phyloP scores from a whole-genome alignment of 2,113 vertebrate genomes.

The Pluvianellus socialis region DNA sequence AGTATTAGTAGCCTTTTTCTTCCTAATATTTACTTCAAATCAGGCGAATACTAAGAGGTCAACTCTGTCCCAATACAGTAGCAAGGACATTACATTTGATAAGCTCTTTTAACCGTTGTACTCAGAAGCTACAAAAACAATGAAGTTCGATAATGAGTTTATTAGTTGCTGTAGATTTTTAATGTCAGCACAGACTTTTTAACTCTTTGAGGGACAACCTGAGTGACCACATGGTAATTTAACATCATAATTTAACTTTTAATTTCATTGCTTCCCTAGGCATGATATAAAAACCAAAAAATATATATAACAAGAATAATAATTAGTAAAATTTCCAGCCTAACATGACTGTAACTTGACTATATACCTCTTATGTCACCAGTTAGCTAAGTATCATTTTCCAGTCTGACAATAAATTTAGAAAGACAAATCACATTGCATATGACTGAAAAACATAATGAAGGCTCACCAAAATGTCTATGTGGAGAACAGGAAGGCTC shows the following conservation, averaged over 20 bases:
- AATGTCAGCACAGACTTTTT: not conserved
- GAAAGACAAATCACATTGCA: not conserved
- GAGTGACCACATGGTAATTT: not conserved
- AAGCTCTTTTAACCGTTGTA: not conserved
- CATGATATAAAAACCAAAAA: not conserved
- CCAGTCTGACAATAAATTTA: not conserved
- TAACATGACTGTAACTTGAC: not conserved
- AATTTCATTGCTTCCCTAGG: not conserved
- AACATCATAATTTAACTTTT: not conserved
- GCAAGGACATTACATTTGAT: not conserved
- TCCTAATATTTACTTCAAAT: not conserved
- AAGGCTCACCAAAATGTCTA: not conserved
- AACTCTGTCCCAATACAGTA: not conserved
- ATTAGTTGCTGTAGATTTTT: not conserved
- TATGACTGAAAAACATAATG: not conserved
- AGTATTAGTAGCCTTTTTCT: not conserved
- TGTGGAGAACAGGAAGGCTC: not conserved
- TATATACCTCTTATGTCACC: not conserved
- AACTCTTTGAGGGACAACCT: not conserved
- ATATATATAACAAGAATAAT: not conserved
- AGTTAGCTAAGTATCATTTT: not conserved
- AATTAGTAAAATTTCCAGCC: not conserved
- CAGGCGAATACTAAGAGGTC: not conserved
- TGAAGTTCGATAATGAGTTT: not conserved
- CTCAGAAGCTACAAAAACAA: not conserved